Evolutionary conservation across 2,113 vertebrate genomes (phyloP), one percentile per base, ranked within the genome.

Genomic region (Aramus guarauna): DNA sequence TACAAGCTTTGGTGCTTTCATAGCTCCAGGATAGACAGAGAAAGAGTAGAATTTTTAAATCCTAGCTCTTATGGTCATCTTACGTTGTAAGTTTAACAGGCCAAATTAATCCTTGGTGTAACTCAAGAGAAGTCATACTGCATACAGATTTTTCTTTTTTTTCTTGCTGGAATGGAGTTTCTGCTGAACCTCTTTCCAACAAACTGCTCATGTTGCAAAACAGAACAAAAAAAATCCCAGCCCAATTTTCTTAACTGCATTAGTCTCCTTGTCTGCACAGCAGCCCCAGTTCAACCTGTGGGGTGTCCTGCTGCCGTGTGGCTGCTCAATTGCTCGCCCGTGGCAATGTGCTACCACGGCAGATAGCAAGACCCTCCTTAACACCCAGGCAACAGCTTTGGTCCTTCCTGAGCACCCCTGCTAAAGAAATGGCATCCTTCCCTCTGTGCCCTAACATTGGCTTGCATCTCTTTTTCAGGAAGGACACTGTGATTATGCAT

Each of bases 381-480:
- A 64, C 41, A 48, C 34, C 32, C 60, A 74, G 41, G 34, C 37
- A 41, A 11, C 30, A 77, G 36, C 64, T 88, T 37, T 24, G 34
- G n/a, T 56, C 83, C 47, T 47, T 24, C 15, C 32, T 39, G 56
- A 94, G 29, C 32, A 37, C 21, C n/a, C 15, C 62, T 50, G 7
- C 34, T 52, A 34, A 76, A 64, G 43, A 55, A 56, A 45, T 43
- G 53, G 2, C 52, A 63, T 83, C 56, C 48, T 90, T 75, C 43
- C 37, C 29, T 20, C 66, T n/a, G 32, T 24, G 34, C 64, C 50
- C 72, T 92, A 15, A 56, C 5, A 3, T 1, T 81, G n/a, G 11
- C 41, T 73, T 91, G 36, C 15, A 6, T 96, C 60, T 96, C 62
- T 67, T 64, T 96, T 94, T 43, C 95, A 97, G 97, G 94, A 56